A percentile compares a stretch with the other conserved stretches of the same genome.
These are phyloP conservation scores for Papio anubis DNA, from an alignment of 2,113 vertebrate genomes.

Conservation along the genomic window DNA sequence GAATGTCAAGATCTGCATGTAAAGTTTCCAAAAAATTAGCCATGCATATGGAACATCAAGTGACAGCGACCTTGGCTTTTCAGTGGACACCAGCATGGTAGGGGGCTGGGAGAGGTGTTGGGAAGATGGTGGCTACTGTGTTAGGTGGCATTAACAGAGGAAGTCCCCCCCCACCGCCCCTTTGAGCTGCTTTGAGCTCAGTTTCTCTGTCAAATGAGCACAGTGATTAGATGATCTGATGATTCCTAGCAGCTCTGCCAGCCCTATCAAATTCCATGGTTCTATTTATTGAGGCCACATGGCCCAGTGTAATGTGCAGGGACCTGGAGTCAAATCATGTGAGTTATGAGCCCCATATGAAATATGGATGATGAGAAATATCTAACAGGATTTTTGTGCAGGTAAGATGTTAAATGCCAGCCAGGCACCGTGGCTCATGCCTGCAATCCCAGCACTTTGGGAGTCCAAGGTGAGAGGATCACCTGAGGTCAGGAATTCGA, in stretches of 20 bases:
- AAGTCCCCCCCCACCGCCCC: not conserved
- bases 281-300: not conserved
- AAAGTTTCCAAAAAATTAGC: not conserved
- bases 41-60: not conserved
- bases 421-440: too few relatives aligned
- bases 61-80: conserved; percentile 26
- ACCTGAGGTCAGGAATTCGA: too few relatives aligned
- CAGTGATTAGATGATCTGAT: not conserved
- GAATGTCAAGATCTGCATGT: not conserved
- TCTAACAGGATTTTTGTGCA: not conserved
- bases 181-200: not conserved
- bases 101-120: not conserved
- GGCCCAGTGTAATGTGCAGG: not conserved
- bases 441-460: too few relatives aligned
- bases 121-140: not conserved
- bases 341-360: not conserved
- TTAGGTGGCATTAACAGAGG: not conserved
- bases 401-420: not conserved
- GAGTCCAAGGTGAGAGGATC: too few relatives aligned
- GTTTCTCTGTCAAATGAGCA: not conserved
- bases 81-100: not conserved
- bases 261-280: not conserved
- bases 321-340: not conserved
- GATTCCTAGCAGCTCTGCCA: not conserved
- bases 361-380: not conserved